phyloP scores from a whole-genome alignment of 1,140 invertebrate species.

The Drosophila yakuba region DNA sequence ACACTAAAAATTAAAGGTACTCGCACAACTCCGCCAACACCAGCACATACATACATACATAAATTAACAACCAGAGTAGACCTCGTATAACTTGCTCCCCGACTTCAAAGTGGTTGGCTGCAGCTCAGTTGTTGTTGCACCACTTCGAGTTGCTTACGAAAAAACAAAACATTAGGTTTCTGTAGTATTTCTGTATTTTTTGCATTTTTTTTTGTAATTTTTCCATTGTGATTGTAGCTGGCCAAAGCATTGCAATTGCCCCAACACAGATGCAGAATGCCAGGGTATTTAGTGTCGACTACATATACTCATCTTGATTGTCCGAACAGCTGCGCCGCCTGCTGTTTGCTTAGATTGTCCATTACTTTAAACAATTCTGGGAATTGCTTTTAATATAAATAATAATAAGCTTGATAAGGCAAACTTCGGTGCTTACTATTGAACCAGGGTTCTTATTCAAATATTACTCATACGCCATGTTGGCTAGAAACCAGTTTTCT shows the following conservation, averaged over 20 bases:
- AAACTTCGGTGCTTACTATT: conserved; percentile 1
- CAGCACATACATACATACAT: conserved; percentile 24
- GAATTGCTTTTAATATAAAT: conserved; percentile 5
- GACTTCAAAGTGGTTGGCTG: conserved; percentile 60
- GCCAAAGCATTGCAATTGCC: conserved; percentile 59
- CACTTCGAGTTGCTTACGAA: conserved; percentile 64
- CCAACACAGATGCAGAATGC: conserved; percentile 52
- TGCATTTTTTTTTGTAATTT: conserved; percentile 34
- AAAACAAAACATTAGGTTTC: conserved; percentile 66
- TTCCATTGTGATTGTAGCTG: conserved; percentile 32
- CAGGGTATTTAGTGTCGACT: conserved; percentile 11
- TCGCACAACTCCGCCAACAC: conserved; percentile 40
- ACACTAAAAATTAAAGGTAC: conserved; percentile 65
- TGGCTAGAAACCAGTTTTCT: conserved; percentile 14
- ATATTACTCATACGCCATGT: conserved; percentile 51
- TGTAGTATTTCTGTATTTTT: conserved; percentile 11
- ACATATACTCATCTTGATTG: conserved; percentile 64
- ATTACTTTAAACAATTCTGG: conserved; percentile 17
- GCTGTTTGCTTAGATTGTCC: conserved; percentile 38
- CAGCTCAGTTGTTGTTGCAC: conserved; percentile 39
- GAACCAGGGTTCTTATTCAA: neutral
- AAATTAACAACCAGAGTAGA: conserved; percentile 61
- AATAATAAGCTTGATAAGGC: conserved; percentile 1
- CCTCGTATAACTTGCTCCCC: conserved; percentile 75
- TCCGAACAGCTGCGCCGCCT: conserved; percentile 57